phyloP scores from a whole-genome alignment of 2,888 invertebrate genomes.

The Sinotaia quadrata region DNA sequence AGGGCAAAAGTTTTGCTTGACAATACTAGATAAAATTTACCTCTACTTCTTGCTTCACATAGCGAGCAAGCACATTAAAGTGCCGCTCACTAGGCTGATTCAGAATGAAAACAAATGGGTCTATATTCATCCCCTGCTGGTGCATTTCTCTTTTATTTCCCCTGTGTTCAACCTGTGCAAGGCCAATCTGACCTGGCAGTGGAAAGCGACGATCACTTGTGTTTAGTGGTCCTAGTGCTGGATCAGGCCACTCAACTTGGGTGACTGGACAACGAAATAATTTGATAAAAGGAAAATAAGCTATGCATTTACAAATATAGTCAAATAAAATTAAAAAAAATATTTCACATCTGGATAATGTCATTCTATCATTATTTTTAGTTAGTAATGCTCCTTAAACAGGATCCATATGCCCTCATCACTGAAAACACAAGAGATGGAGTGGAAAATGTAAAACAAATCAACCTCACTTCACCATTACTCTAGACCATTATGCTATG shows the following conservation, averaged over 20 bases:
- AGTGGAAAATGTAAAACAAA: too few relatives aligned
- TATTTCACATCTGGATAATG: too few relatives aligned
- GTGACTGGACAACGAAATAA: conserved; percentile 40
- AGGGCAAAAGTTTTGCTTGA: too few relatives aligned
- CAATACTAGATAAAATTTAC: neutral
- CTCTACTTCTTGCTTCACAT: conserved; percentile 8
- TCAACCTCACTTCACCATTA: too few relatives aligned
- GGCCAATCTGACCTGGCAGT: conserved; percentile 57
- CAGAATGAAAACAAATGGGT: conserved; percentile 13
- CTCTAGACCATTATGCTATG: too few relatives aligned
- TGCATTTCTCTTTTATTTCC: too few relatives aligned
- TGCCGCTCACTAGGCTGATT: conserved; percentile 22
- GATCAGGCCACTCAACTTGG: conserved; percentile 54
- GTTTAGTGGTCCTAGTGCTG: conserved; percentile 59
- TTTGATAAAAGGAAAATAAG: neutral
- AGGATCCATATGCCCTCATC: too few relatives aligned
- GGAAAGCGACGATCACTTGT: conserved; percentile 62
- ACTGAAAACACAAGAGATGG: too few relatives aligned
- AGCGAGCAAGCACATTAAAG: conserved; percentile 20
- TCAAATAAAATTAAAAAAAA: too few relatives aligned
- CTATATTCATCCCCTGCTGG: conserved; percentile 9
- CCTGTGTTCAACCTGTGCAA: neutral
- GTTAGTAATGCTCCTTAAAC: too few relatives aligned
- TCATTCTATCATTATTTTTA: too few relatives aligned
- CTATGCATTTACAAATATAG: neutral